These are phyloP conservation scores for Psophia crepitans DNA, from an alignment of 2,113 vertebrate species.

Conservation along the genomic window DNA sequence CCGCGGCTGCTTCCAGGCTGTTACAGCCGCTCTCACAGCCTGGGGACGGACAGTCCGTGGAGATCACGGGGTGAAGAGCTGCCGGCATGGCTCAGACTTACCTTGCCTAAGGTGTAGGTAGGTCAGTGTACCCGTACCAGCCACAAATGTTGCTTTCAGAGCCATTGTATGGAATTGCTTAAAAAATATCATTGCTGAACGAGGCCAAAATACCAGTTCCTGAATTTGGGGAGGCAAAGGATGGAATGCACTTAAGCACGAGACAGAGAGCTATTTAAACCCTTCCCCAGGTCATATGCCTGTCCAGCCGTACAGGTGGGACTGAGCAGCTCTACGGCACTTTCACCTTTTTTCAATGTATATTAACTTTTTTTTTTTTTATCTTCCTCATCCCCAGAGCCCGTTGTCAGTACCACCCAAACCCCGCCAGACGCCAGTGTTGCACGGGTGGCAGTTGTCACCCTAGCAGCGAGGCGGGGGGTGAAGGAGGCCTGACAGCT, in stretches of 20 bases:
- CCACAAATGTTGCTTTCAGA: too few relatives aligned
- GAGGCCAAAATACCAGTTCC: not conserved
- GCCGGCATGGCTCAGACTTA: not conserved
- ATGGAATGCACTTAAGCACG: accelerated
- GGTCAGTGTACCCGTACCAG: not conserved
- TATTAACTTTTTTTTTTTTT: too few relatives aligned
- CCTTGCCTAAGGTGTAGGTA: not conserved
- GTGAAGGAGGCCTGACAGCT: not conserved
- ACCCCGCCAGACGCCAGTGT: not conserved
- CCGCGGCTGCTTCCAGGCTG: not conserved
- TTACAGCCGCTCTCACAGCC: not conserved
- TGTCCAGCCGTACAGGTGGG: not conserved
- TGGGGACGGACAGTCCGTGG: not conserved
- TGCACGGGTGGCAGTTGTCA: not conserved
- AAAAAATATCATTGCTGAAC: accelerated
- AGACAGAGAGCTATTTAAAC: not conserved
- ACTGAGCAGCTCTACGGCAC: too few relatives aligned
- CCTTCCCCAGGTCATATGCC: accelerated
- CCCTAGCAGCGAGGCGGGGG: not conserved
- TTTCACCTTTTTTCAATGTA: too few relatives aligned
- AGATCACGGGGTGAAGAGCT: not conserved
- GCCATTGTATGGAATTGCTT: not conserved
- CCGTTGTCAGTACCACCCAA: not conserved
- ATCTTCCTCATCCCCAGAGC: not conserved
- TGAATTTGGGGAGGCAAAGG: not conserved